A percentile compares a stretch with the other conserved stretches of the same genome.
Conservation (phyloP, 1,140 invertebrate genomes). For the Ladona fulva region DNA sequence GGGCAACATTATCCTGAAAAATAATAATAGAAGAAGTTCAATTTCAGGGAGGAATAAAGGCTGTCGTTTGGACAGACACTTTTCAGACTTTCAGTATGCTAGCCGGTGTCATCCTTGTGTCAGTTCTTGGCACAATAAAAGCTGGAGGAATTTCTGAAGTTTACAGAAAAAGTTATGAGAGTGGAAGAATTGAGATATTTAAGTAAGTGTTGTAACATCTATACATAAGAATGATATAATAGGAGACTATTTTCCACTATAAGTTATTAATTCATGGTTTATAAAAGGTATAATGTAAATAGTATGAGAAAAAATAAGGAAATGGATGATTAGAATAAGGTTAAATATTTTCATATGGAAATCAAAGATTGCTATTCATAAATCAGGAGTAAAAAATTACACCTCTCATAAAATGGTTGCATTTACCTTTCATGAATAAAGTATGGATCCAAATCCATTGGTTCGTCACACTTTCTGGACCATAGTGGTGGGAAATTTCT, state of each 20-base stretch:
- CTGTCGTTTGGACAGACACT: constrained; percentile 87
- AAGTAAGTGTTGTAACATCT: constrained; percentile 33
- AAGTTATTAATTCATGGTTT: too few species aligned
- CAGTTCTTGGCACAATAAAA: constrained; percentile 53
- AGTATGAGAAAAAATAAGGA: too few species aligned
- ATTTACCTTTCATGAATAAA: constrained; percentile 28
- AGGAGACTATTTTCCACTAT: too few species aligned
- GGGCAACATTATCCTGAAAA: too few species aligned
- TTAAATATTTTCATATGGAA: too few species aligned
- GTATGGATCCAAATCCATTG: constrained; percentile 57
- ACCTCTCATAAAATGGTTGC: neutral
- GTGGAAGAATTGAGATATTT: constrained; percentile 37
- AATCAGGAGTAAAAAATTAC: too few species aligned
- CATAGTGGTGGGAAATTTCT: constrained; percentile 64
- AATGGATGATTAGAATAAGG: too few species aligned
- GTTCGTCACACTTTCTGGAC: constrained; percentile 76
- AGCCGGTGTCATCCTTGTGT: constrained; percentile 54
- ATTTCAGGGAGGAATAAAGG: constrained; percentile 81
- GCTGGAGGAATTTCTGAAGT: constrained; percentile 57
- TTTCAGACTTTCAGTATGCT: constrained; percentile 64
- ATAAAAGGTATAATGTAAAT: too few species aligned
- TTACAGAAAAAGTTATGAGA: constrained; percentile 37
- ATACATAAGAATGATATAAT: too few species aligned
- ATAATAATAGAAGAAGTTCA: too few species aligned
- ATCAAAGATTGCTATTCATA: too few species aligned